phyloP scores from a whole-genome alignment of 2,888 invertebrate species.

The Pandemis corylana region DNA sequence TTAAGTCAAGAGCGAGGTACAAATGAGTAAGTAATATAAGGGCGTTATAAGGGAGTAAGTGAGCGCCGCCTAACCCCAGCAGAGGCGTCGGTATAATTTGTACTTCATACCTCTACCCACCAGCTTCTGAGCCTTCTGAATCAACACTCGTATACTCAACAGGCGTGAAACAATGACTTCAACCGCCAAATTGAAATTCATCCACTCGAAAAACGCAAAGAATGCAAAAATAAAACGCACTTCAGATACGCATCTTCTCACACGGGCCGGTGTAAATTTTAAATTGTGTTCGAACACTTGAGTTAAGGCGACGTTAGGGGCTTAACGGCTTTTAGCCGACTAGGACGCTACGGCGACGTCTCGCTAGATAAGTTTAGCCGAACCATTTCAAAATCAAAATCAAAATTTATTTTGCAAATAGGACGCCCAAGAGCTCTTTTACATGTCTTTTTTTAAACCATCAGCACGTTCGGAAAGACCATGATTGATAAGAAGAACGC shows the following conservation, averaged over 20 bases:
- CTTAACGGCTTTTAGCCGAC: too few relatives aligned
- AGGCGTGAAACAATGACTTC: constrained; percentile 52
- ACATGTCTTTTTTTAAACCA: too few relatives aligned
- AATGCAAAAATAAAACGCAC: constrained; percentile 45
- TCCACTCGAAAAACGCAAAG: constrained; percentile 51
- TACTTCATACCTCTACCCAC: constrained; percentile 59
- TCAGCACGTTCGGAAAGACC: too few relatives aligned
- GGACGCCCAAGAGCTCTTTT: too few relatives aligned
- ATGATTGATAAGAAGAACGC: too few relatives aligned
- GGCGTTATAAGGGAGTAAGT: neutral
- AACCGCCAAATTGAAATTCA: constrained; percentile 49
- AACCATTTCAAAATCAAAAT: too few relatives aligned
- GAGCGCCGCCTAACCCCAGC: neutral
- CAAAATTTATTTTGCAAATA: too few relatives aligned
- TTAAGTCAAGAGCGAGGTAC: constrained; percentile 6
- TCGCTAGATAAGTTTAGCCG: too few relatives aligned
- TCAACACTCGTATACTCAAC: constrained; percentile 48
- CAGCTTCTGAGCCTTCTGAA: constrained; percentile 45
- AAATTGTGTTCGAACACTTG: constrained; percentile 19
- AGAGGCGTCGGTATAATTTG: constrained; percentile 46
- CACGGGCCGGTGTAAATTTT: constrained; percentile 23
- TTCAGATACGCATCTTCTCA: constrained; percentile 35
- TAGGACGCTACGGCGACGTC: too few relatives aligned
- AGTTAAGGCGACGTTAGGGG: neutral
- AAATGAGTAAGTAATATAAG: neutral